Evolutionary conservation across 2,797 vertebrate genomes (phyloP), one percentile per base, ranked within the genome.

Genomic region (Psittacula derbiana): DNA sequence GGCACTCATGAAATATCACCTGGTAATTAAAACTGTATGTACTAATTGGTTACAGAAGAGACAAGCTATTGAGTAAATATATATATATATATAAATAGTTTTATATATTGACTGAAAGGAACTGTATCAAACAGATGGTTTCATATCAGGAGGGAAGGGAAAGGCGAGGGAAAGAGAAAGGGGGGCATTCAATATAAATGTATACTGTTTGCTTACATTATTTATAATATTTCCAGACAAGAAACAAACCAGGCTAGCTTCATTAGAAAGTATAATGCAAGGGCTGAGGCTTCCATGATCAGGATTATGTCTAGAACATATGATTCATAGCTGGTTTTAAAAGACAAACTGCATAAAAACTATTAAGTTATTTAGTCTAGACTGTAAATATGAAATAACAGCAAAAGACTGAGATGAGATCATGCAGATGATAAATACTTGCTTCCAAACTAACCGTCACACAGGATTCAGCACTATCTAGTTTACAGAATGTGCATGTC

Each of bases 201-300:
- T 64, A n/a, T 66, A 75, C 27, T 23, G 9, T 62, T 90, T 84
- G 33, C 76, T 88, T 81, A 33, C 4, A 4, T 92, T 94, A 88
- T 94, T 95, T 92, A 76, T 88, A 92, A 36, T 74, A 81, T 75
- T 94, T 84, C 33, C 19, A 66, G 80, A 49, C 92, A 90, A 88
- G 86, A 88, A 73, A 86, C 38, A 86, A 90, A 84, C 49, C 79
- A 92, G 46, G 41, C 70, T 90, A 66, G 9, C 73, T 94, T 90
- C 76, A 93, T 94, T 93, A 92, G 91, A 96, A 96, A 96, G 93
- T 94, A 81, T 94, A 96, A 96, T 94, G 47, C 64, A 92, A 81
- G 47, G 52, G 36, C 47, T 94, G 78, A 94, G 90, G 55, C 67
- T 88, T 84, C 70, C 44, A 71, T 28, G 62, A 91, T 90, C 85